A percentile compares a stretch with the other conserved stretches of the same genome.
Evolutionary conservation across 1,140 invertebrate genomes (phyloP).

Genomic region (Argopecten irradians): DNA sequence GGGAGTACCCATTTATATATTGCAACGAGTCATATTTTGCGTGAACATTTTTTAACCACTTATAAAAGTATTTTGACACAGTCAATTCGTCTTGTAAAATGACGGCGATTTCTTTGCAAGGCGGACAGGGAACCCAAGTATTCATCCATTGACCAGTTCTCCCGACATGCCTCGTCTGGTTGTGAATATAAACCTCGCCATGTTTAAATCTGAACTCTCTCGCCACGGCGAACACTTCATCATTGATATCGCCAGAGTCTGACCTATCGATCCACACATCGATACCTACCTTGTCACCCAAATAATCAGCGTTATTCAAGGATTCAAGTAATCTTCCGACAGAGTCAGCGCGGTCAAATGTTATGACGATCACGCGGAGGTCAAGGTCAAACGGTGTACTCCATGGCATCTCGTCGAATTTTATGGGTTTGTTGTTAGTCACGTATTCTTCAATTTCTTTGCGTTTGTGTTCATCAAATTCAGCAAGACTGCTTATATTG

Average conservation of each 20-base stretch:
- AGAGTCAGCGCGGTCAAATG: conserved; percentile 53
- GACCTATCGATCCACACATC: conserved; percentile 63
- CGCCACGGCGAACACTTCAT: conserved; percentile 41
- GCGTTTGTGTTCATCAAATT: neutral
- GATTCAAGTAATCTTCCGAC: conserved; percentile 53
- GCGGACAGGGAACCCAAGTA: conserved; percentile 53
- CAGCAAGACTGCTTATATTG: neutral
- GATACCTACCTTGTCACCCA: conserved; percentile 48
- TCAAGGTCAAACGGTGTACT: conserved; percentile 22
- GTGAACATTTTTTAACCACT: conserved; percentile 61
- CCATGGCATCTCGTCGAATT: neutral
- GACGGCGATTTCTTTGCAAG: conserved; percentile 58
- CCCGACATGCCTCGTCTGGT: conserved; percentile 51
- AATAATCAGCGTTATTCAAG: conserved; percentile 53
- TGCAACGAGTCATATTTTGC: conserved; percentile 53
- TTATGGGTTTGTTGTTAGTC: neutral
- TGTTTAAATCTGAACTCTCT: conserved; percentile 54
- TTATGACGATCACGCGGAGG: conserved; percentile 54
- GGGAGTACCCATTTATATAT: conserved; percentile 56
- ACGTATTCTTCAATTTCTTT: neutral
- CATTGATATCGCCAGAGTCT: conserved; percentile 36
- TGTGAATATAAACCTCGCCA: conserved; percentile 51
- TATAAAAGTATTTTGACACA: conserved; percentile 61
- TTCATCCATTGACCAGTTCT: conserved; percentile 63
- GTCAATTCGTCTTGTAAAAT: conserved; percentile 66